phyloP scores from a whole-genome alignment of 2,113 vertebrate genomes.

The Butorides virescens region DNA sequence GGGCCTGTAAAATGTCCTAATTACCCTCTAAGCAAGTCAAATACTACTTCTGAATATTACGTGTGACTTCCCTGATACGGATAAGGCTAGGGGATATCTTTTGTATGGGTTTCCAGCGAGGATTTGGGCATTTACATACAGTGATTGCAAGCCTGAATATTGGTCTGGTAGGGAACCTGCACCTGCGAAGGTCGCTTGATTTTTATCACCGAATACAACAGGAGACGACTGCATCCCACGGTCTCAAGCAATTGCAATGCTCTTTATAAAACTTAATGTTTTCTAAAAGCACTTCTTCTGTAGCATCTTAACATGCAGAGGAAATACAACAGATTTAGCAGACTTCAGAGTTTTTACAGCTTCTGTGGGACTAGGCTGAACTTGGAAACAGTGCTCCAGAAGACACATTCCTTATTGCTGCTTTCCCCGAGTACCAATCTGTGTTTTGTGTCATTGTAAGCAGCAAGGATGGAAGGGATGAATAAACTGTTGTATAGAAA shows the following conservation, averaged over 20 bases:
- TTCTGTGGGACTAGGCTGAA: slow-evolving; percentile 1
- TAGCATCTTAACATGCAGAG: background rate
- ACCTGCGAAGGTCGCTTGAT: background rate
- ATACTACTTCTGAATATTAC: background rate
- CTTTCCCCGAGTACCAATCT: background rate
- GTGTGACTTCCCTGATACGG: background rate
- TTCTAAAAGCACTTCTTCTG: background rate
- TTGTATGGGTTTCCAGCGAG: background rate
- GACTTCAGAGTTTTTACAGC: background rate
- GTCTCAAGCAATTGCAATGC: background rate
- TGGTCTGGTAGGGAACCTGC: background rate
- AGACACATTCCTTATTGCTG: background rate
- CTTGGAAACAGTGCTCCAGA: background rate
- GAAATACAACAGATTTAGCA: background rate
- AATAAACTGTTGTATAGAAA: slow-evolving; percentile 4
- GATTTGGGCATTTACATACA: background rate
- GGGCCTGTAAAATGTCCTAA: too few species aligned
- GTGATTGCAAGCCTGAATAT: background rate
- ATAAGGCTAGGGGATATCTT: background rate
- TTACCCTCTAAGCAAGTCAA: background rate
- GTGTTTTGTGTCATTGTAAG: background rate
- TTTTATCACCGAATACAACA: background rate
- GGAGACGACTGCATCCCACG: background rate
- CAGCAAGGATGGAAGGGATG: background rate
- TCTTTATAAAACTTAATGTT: background rate